phyloP scores from a whole-genome alignment of 1,140 invertebrate species.

The Calephelis virginiensis region DNA sequence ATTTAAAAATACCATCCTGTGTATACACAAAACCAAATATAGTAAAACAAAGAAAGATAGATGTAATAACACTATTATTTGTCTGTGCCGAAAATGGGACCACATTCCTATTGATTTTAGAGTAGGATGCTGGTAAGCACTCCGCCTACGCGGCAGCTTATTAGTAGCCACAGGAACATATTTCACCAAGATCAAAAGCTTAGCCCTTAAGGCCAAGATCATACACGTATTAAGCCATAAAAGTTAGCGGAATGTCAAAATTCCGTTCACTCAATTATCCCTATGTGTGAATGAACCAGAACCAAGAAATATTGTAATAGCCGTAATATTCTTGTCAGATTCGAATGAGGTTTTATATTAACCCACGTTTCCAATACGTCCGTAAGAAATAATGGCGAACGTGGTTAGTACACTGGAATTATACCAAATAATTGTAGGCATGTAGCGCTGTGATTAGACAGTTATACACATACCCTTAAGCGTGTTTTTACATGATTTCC shows the following conservation, averaged over 20 bases:
- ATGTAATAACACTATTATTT: too few species aligned
- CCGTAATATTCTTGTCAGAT: slow-evolving; percentile 21
- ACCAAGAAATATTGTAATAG: slow-evolving; percentile 16
- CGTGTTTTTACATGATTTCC: slow-evolving; percentile 36
- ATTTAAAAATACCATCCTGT: too few species aligned
- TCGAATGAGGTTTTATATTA: slow-evolving; percentile 17
- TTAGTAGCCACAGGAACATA: too few species aligned
- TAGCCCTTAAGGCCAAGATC: too few species aligned
- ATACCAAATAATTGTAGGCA: slow-evolving; percentile 31
- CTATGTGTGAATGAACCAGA: slow-evolving; percentile 3
- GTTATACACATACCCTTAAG: slow-evolving; percentile 38
- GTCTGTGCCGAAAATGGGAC: too few species aligned
- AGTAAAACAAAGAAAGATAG: too few species aligned
- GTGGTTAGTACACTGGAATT: slow-evolving; percentile 27
- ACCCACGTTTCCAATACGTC: slow-evolving; percentile 12
- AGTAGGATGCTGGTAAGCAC: too few species aligned
- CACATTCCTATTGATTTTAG: too few species aligned
- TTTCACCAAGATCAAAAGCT: too few species aligned
- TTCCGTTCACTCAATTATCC: slow-evolving; percentile 1
- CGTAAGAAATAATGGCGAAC: slow-evolving; percentile 26
- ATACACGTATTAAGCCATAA: too few species aligned
- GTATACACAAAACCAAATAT: too few species aligned
- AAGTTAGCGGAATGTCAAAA: not conserved
- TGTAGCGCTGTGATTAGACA: slow-evolving; percentile 24
- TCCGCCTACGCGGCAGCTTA: too few species aligned